Evolutionary conservation across 2,888 invertebrate genomes (phyloP), one percentile per base, ranked within the genome.

Genomic region (Sphaerophoria taeniata): DNA sequence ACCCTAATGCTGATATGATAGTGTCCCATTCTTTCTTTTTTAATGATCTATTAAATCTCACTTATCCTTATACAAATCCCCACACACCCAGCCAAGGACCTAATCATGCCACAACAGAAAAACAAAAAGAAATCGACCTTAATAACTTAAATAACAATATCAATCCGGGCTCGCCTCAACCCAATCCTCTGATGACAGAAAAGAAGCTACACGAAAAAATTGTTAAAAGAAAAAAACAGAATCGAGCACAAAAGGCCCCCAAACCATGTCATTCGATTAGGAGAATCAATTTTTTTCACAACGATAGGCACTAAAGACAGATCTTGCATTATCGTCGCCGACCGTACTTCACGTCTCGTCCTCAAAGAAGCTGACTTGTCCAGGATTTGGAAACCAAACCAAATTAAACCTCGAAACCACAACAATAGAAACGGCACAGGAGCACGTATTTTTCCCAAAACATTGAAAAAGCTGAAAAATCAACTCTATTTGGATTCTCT

Each of bases 231-330:
- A 61, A 47, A 43, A 4, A 43, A 70, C 2, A 24, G 24, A 51
- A 49, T 14, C 65, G 58, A 49, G 67, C 72, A 69, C 72, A 51
- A 65, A 51, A 47, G 36, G 39, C 39, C 31, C 78, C 56, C 34
- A 73, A 70, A 70, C 53, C 73, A 73, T 83, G 69, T 83, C 77
- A 51, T 83, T 83, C 77, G 73, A 83, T 73, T 83, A 73, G 55
- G 58, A 73, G 56, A 83, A 83, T 83, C 58, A 76, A 78, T 83
- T 83, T 76, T 65, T 69, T 67, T 53, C 53, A 16, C 6, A 49
- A 56, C 75, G 47, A 49, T 56, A 67, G 51, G 65, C 58, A 67
- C 71, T 16, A 53, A 71, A 80, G 75, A 36, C 49, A 71, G 39
- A 69, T 69, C 69, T 49, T 58, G 53, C 63, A 43, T 16, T 36